A percentile compares a stretch with the other conserved stretches of the same genome.
Conservation (phyloP, 2,888 invertebrate species). For the Megastigmus dorsalis region DNA sequence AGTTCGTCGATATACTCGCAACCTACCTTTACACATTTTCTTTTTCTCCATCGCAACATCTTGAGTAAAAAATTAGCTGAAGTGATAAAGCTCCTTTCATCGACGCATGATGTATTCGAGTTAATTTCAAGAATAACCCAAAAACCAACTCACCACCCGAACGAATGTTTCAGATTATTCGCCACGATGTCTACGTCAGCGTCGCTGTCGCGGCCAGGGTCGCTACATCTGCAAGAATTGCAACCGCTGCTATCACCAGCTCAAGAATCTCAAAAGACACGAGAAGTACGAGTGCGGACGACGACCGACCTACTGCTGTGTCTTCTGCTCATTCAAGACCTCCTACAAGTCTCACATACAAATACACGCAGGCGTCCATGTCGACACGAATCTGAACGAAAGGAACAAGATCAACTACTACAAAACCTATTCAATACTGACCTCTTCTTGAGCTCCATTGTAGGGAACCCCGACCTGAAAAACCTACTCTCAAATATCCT, state of each 20-base stretch:
- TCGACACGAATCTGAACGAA: neutral
- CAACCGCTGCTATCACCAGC: conserved; percentile 76
- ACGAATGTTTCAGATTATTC: conserved; percentile 13
- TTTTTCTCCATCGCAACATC: too few relatives aligned
- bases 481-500: too few relatives aligned
- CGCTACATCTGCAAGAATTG: conserved; percentile 74
- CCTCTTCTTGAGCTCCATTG: too few relatives aligned
- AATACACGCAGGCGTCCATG: conserved; percentile 61
- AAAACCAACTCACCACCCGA: too few relatives aligned
- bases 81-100: too few relatives aligned
- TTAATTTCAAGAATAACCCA: too few relatives aligned
- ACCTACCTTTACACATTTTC: too few relatives aligned
- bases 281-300: conserved; percentile 76
- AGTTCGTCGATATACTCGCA: too few relatives aligned
- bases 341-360: conserved; percentile 72
- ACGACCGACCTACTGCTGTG: conserved; percentile 70
- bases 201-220: conserved; percentile 67
- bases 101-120: neutral
- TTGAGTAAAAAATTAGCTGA: too few relatives aligned
- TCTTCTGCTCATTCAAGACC: conserved; percentile 71
- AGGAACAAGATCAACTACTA: neutral
- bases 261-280: conserved; percentile 76
- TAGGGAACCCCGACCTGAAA: too few relatives aligned
- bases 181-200: neutral
- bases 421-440: too few relatives aligned